Evolutionary conservation across 2,888 invertebrate species (phyloP).

Genomic region (Eupithecia exiguata): DNA sequence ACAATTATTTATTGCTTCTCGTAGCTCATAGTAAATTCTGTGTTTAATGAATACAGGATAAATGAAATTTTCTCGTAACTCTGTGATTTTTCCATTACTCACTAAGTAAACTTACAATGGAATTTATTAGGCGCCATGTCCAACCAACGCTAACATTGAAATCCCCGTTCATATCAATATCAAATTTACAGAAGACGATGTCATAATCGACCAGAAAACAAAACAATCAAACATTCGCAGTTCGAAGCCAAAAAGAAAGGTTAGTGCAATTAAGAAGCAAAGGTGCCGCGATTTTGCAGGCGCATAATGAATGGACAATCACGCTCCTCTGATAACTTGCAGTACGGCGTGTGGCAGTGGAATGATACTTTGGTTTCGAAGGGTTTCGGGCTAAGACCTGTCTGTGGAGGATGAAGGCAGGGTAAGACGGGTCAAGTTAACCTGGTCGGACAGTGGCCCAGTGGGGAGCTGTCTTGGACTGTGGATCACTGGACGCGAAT

Average conservation of each 20-base stretch:
- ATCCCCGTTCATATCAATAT: not conserved
- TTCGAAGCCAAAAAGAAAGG: conserved; percentile 55
- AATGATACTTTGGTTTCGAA: conserved; percentile 38
- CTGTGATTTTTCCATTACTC: not conserved
- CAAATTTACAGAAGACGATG: not conserved
- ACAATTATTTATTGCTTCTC: not conserved
- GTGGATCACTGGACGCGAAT: conserved; percentile 24
- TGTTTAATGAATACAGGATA: not conserved
- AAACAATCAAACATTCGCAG: not conserved
- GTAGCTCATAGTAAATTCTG: not conserved
- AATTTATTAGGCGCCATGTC: not conserved
- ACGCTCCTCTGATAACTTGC: conserved; percentile 60
- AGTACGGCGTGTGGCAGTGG: conserved; percentile 48
- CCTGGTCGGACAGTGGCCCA: conserved; percentile 38
- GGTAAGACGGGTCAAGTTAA: conserved; percentile 37
- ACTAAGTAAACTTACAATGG: not conserved
- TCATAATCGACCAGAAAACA: not conserved
- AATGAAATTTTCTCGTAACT: not conserved
- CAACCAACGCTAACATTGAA: not conserved
- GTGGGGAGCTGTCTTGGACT: conserved; percentile 44
- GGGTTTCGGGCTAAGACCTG: conserved; percentile 43
- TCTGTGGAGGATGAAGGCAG: conserved; percentile 32
- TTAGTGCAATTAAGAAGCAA: conserved; percentile 63
- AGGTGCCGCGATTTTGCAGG: conserved; percentile 65
- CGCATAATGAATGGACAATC: conserved; percentile 68